phyloP scores from a whole-genome alignment of 2,797 vertebrate genomes.

The Carcharodon carcharias region DNA sequence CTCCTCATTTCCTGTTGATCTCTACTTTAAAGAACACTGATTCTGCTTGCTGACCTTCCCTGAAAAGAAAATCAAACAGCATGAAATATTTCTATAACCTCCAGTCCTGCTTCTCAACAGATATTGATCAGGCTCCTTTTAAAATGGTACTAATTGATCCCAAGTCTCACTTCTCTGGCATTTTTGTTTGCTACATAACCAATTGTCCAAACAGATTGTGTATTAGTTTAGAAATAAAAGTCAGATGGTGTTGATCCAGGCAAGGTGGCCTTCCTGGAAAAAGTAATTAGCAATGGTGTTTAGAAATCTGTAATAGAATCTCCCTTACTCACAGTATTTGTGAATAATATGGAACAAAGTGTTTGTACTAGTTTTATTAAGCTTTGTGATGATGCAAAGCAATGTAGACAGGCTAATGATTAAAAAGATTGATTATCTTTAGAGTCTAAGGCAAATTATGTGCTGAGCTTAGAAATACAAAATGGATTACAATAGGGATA shows the following conservation, averaged over 20 bases:
- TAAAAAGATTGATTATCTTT: slow-evolving; percentile 15
- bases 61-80: not conserved
- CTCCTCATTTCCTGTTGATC: not conserved
- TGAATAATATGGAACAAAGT: not conserved
- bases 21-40: not conserved
- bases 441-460: not conserved
- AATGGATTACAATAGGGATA: not conserved
- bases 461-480: not conserved
- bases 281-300: no score
- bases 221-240: not conserved
- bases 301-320: not conserved
- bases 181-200: not conserved
- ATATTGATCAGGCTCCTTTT: not conserved
- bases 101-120: not conserved
- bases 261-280: not conserved
- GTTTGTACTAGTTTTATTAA: not conserved
- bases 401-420: slow-evolving; percentile 2
- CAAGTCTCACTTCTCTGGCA: not conserved
- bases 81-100: not conserved
- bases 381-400: not conserved
- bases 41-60: not conserved
- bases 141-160: not conserved
- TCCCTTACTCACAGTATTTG: not conserved
- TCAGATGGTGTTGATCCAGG: not conserved
- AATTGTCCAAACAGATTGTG: not conserved